phyloP scores from a whole-genome alignment of 2,113 vertebrate genomes.

The Oxygymnocypris stewartii region DNA sequence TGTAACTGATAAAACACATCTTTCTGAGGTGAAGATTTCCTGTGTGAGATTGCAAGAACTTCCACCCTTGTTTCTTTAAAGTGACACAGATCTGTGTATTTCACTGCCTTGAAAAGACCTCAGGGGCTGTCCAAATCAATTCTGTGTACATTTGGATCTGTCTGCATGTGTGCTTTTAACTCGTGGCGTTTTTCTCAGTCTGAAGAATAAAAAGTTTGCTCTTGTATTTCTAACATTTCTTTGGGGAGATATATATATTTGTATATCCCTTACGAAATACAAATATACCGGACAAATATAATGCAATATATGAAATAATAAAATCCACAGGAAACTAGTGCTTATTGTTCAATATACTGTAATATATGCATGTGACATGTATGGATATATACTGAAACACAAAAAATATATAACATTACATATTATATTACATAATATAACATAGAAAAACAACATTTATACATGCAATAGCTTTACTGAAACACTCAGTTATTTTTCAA shows the following conservation, averaged over 20 bases:
- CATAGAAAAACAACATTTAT: too few relatives aligned
- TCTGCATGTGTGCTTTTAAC: slow-evolving; percentile 9
- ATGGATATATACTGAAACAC: too few relatives aligned
- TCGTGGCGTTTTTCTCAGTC: slow-evolving; percentile 5
- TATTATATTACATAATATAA: too few relatives aligned
- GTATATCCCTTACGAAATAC: too few relatives aligned
- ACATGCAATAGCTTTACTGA: too few relatives aligned
- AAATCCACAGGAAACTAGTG: not conserved
- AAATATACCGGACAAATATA: not conserved
- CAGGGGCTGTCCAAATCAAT: slow-evolving; percentile 39
- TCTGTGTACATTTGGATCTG: slow-evolving; percentile 6
- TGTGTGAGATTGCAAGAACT: slow-evolving; percentile 34
- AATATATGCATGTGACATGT: too few relatives aligned
- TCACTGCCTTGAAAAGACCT: slow-evolving; percentile 22
- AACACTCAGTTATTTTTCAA: too few relatives aligned
- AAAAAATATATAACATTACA: too few relatives aligned
- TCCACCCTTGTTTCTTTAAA: slow-evolving; percentile 1
- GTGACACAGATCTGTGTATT: slow-evolving; percentile 1
- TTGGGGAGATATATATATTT: not conserved
- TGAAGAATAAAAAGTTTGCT: slow-evolving; percentile 42
- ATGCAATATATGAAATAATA: not conserved
- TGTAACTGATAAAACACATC: not conserved
- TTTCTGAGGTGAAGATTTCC: slow-evolving; percentile 35
- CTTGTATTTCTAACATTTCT: slow-evolving; percentile 38
- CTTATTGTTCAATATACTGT: not conserved